Evolutionary conservation across 2,797 vertebrate genomes (phyloP).

Genomic region (Phrynocephalus guinanensis): DNA sequence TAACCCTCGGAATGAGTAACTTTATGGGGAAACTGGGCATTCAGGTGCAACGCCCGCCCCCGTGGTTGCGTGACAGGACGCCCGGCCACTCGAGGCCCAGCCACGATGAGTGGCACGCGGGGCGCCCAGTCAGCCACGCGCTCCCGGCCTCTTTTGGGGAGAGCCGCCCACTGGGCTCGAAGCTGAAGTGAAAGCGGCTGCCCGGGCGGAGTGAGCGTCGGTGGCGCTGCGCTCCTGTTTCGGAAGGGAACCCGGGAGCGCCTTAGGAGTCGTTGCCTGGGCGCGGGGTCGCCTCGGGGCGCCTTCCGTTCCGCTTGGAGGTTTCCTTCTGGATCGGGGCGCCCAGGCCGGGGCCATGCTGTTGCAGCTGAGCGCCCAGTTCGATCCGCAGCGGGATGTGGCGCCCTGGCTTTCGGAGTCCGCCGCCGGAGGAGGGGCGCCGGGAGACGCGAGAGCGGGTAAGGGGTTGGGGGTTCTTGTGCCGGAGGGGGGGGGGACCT

Average conservation of each 20-base stretch:
- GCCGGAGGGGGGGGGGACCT: too few relatives aligned
- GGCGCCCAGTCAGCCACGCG: not conserved
- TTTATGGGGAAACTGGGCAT: accelerated
- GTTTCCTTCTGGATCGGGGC: not conserved
- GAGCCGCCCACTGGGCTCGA: too few relatives aligned
- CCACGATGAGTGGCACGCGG: not conserved
- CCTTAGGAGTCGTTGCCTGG: not conserved
- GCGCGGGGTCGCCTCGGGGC: not conserved
- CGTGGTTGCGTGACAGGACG: accelerated
- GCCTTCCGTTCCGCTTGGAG: not conserved
- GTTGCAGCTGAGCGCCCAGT: constrained; percentile 64
- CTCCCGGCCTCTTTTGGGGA: not conserved
- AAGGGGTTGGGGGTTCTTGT: not conserved
- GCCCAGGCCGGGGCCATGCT: constrained; percentile 56
- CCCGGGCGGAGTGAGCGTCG: too few relatives aligned
- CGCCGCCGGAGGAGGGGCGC: constrained; percentile 32
- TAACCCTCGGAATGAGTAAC: too few relatives aligned
- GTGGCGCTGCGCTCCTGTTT: not conserved
- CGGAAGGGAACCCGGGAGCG: not conserved
- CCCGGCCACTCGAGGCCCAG: not conserved
- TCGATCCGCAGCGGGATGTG: constrained; percentile 73
- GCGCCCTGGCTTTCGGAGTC: constrained; percentile 63
- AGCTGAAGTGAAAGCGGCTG: constrained; percentile 58
- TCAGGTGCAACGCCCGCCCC: accelerated
- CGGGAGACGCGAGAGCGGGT: constrained; percentile 25